Base-by-base conservation (phyloP, 2,113 vertebrate species). In the Corynorhinus townsendii region DNA sequence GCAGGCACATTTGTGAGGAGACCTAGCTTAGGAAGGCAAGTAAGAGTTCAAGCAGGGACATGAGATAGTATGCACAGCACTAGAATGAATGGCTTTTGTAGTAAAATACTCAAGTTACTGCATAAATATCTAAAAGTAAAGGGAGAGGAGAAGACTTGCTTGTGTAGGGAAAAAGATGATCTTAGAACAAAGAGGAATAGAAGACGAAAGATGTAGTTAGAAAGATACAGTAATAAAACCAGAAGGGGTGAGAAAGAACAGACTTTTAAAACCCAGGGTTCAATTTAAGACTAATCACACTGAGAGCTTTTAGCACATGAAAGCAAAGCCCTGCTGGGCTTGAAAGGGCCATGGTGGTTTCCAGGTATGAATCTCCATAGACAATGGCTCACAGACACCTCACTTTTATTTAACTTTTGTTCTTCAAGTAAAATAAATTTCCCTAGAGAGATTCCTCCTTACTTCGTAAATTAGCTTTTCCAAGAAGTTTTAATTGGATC, bases 351-450 rank as follows among this genome's bases (percentile, higher is more conserved):
- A 14, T 10, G 20, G 35, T 0, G 1, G 43, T 80, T 88, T 71
- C 24, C n/a, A 89, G 79, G 72, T 91, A 82, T 91, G 85, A 93
- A 94, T 94, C 68, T 90, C 75, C 40, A 77, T 73, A 59, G 68
- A 82, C 68, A 62, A 49, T 47, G 62, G 52, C 85, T 76, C 35
- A 83, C 12, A 91, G 64, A 80, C 76, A 77, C 28, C n/a, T 45
- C 54, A 64, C 62, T 88, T 94, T 52, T 90, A 90, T 62, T 86
- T 92, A 79, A 90, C 69, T 92, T 95, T 73, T 75, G 30, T 91
- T 66, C 47, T 89, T 86, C 56, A 80, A 89, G 94, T 91, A 81
- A 94, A 96, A 89, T 88, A 90, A 49, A 89, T 88, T 95, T 96
- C 79, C 62, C 79, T 64, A 35, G 83, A 79, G 93, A 79, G 19